A percentile compares a stretch with the other conserved stretches of the same genome.
These are phyloP conservation scores for Mus caroli DNA, from an alignment of 2,797 vertebrate genomes.

Conservation along the genomic window DNA sequence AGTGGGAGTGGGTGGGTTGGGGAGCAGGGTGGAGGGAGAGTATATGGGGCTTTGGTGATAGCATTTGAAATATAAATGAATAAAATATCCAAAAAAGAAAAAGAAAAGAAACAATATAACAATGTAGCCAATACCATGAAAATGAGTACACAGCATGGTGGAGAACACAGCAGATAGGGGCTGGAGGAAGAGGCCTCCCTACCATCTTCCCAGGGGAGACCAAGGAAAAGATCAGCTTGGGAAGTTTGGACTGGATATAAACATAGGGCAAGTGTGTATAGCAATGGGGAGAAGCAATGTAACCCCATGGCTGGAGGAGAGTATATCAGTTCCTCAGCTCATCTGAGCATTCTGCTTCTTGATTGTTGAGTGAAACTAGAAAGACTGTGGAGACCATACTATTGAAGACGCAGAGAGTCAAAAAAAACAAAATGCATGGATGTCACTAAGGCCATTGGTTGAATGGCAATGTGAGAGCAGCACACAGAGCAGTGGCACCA, in stretches of 20 bases:
- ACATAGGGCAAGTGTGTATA: fast-evolving
- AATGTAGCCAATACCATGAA: no score
- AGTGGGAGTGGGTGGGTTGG: no score
- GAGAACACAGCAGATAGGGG: fast-evolving
- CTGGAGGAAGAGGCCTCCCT: fast-evolving
- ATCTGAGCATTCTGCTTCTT: neutral
- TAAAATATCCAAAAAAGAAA: neutral
- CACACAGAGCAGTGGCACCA: fast-evolving
- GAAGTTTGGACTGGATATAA: fast-evolving
- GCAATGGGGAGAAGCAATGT: neutral
- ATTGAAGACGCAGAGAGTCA: neutral
- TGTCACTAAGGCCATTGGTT: neutral
- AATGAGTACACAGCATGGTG: no score
- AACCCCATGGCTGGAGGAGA: neutral
- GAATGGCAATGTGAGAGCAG: no score
- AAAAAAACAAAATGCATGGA: fast-evolving
- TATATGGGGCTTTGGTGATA: no score
- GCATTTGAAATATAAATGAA: no score
- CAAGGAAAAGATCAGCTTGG: no score
- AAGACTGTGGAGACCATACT: fast-evolving
- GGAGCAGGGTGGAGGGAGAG: no score
- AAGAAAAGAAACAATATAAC: neutral
- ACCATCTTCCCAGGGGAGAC: neutral
- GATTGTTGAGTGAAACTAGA: fast-evolving
- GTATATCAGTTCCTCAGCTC: neutral